Percentiles rank a stretch among this genome's conserved stretches.
Evolutionary conservation across 2,797 vertebrate species (phyloP).

Genomic region (Gallinago nigripennis): DNA sequence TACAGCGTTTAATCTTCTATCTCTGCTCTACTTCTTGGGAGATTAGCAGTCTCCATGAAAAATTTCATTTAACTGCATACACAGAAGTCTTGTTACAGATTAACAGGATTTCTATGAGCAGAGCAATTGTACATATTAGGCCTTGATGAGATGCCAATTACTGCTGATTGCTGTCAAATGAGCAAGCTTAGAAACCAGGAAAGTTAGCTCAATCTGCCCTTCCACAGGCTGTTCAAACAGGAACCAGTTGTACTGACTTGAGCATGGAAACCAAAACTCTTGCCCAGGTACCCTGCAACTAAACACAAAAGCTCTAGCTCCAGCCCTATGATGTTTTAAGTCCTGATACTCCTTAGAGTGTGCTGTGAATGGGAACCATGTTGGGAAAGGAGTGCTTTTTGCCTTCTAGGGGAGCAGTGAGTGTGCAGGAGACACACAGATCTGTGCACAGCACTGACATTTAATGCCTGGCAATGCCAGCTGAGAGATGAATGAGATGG

Average conservation of each 20-base stretch:
- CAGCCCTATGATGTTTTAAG: background rate
- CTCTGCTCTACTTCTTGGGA: background rate
- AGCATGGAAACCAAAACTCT: background rate
- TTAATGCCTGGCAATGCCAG: background rate
- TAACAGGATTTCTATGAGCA: background rate
- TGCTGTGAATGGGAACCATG: background rate
- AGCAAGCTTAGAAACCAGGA: background rate
- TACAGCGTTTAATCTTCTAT: background rate
- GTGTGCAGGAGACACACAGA: fast-evolving
- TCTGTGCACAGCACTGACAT: fast-evolving
- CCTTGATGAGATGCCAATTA: background rate
- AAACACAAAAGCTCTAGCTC: background rate
- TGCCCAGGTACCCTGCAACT: background rate
- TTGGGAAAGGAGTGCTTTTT: background rate
- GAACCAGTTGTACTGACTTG: background rate
- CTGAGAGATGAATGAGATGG: background rate
- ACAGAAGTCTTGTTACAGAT: background rate
- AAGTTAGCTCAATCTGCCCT: background rate
- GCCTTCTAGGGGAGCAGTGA: background rate
- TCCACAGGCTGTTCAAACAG: background rate
- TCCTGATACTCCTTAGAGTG: background rate
- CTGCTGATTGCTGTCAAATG: background rate
- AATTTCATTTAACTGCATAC: background rate
- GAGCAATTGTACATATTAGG: background rate
- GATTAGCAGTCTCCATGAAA: conserved; percentile 3